Evolutionary conservation across 35 echinoderm and acorn worm genomes (phyloP).

Genomic region (Lytechinus variegatus): DNA sequence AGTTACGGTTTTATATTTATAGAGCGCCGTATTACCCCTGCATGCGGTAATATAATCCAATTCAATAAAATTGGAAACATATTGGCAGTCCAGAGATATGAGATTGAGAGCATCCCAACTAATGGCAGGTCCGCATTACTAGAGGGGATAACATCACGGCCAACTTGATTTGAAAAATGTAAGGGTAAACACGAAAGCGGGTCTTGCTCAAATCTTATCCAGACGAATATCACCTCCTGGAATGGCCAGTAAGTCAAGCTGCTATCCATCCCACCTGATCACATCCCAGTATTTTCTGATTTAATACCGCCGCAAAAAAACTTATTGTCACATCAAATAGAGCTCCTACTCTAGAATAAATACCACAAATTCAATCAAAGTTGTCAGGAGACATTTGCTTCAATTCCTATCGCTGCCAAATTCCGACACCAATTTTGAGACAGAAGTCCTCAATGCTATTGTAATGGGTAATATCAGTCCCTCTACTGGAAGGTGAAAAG

Average conservation of each 20-base stretch:
- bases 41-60: constrained; percentile 57
- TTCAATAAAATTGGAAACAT: constrained; percentile 58
- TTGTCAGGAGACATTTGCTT: constrained; percentile 39
- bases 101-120: constrained; percentile 19
- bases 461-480: constrained; percentile 46
- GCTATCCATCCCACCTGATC: constrained; percentile 19
- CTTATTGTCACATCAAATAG: constrained; percentile 36
- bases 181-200: neutral
- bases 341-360: constrained; percentile 41
- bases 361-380: constrained; percentile 38
- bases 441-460: constrained; percentile 24
- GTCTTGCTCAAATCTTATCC: constrained; percentile 12
- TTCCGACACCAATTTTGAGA: constrained; percentile 48
- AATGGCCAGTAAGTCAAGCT: constrained; percentile 28
- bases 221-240: constrained; percentile 11
- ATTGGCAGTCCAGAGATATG: constrained; percentile 43
- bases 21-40: constrained; percentile 48
- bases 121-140: neutral
- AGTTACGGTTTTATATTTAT: constrained; percentile 47
- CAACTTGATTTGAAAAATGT: constrained; percentile 38
- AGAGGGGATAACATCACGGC: constrained; percentile 31
- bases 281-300: neutral
- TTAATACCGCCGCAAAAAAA: constrained; percentile 21
- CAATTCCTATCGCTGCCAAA: constrained; percentile 44
- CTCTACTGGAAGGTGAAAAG: constrained; percentile 29